Evolutionary conservation across 2,797 vertebrate genomes (phyloP).

Genomic region (Xerus rutilus): DNA sequence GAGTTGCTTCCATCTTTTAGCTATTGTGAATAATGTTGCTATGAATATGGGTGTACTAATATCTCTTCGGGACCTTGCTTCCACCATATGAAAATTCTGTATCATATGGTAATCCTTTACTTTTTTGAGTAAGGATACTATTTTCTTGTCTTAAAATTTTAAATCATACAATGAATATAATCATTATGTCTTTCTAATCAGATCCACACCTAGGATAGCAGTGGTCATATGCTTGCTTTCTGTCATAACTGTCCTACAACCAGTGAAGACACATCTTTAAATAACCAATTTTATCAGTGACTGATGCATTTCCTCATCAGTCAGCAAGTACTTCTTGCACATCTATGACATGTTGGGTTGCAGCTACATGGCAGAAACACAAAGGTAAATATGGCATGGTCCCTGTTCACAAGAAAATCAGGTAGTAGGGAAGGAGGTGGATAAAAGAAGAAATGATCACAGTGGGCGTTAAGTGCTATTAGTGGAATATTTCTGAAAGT

Average conservation of each 20-base stretch:
- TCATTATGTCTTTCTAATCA: slow-evolving; percentile 35
- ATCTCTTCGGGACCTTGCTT: not conserved
- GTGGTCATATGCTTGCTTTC: not conserved
- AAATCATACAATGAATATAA: not conserved
- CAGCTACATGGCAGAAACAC: not conserved
- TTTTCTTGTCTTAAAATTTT: slow-evolving; percentile 34
- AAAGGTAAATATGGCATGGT: not conserved
- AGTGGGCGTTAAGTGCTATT: not conserved
- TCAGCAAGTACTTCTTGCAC: not conserved
- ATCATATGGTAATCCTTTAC: slow-evolving; percentile 37
- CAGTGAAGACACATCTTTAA: slow-evolving; percentile 19
- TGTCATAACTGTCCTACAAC: not conserved
- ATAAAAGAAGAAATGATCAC: slow-evolving; percentile 17
- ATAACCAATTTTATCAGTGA: not conserved
- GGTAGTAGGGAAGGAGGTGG: not conserved
- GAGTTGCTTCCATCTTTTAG: slow-evolving; percentile 7
- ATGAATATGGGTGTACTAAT: not conserved
- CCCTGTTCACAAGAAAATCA: slow-evolving; percentile 32
- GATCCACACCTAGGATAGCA: slow-evolving; percentile 12
- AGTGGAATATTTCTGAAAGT: not conserved
- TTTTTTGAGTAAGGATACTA: not conserved
- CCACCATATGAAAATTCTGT: not conserved
- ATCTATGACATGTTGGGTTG: not conserved
- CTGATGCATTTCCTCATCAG: not conserved
- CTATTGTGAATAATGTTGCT: not conserved